phyloP scores from a whole-genome alignment of 2,113 vertebrate species.

The Vanacampus margaritifer region DNA sequence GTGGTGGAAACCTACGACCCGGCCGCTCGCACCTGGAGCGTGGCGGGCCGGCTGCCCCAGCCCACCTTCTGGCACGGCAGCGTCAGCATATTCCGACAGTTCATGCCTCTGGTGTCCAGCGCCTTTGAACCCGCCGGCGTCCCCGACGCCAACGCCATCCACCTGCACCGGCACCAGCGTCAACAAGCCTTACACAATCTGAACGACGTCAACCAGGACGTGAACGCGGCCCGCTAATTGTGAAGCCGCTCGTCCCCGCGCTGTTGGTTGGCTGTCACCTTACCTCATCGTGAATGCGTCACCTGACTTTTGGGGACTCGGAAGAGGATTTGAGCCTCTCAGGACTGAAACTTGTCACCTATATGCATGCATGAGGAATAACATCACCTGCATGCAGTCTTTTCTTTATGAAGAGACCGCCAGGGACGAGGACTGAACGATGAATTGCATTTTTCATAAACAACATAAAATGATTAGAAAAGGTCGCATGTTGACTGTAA shows the following conservation, averaged over 20 bases:
- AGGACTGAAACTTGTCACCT: background rate
- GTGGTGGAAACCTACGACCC: constrained; percentile 91
- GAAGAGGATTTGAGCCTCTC: constrained; percentile 4
- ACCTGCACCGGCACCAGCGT: constrained; percentile 73
- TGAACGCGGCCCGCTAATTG: constrained; percentile 76
- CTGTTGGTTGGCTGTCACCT: constrained; percentile 36
- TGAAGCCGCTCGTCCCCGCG: background rate
- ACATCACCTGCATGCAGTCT: background rate
- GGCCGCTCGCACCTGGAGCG: constrained; percentile 71
- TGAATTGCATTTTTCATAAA: background rate
- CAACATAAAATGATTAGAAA: no score
- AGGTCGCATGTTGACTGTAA: no score
- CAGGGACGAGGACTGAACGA: background rate
- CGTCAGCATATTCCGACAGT: constrained; percentile 98
- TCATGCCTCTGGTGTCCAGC: constrained; percentile 85
- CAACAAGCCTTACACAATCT: constrained; percentile 72
- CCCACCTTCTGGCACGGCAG: constrained; percentile 98
- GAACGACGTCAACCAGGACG: constrained; percentile 77
- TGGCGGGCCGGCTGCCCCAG: constrained; percentile 85
- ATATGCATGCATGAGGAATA: background rate
- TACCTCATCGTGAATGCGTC: constrained; percentile 22
- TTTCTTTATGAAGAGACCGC: background rate
- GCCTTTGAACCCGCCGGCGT: constrained; percentile 72
- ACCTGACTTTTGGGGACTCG: background rate
- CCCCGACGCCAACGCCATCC: constrained; percentile 71